These are phyloP conservation scores for Dallia pectoralis DNA, from an alignment of 2,797 vertebrate species.

Conservation along the genomic window DNA sequence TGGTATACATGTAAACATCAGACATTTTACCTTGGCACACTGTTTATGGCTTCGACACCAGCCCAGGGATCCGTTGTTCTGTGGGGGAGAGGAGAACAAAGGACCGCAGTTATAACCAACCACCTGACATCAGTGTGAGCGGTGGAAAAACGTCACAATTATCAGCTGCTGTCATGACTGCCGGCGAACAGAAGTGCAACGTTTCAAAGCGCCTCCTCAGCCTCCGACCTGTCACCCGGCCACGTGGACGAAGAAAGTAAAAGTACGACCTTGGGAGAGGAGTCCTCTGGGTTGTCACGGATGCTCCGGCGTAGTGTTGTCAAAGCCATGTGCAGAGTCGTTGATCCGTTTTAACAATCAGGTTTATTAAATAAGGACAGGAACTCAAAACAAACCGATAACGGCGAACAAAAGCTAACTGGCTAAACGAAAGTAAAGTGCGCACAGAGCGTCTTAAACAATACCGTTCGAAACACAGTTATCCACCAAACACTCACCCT, in stretches of 20 bases:
- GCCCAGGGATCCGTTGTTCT: slow-evolving; percentile 86
- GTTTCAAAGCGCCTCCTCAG: neutral
- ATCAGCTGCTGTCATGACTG: neutral
- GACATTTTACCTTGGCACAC: slow-evolving; percentile 84
- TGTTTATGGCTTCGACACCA: slow-evolving; percentile 90
- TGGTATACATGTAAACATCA: slow-evolving; percentile 37
- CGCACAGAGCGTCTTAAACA: too few relatives aligned
- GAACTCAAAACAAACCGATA: too few relatives aligned
- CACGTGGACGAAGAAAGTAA: neutral
- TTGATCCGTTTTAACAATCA: too few relatives aligned
- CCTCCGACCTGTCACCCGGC: neutral
- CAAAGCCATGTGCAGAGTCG: too few relatives aligned
- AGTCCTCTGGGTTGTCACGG: too few relatives aligned
- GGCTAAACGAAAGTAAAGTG: too few relatives aligned
- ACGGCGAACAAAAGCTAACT: too few relatives aligned
- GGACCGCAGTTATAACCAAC: neutral
- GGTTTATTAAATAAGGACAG: too few relatives aligned
- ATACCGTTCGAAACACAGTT: too few relatives aligned
- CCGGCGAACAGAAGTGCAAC: neutral
- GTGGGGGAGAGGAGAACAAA: slow-evolving; percentile 32
- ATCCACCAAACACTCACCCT: too few relatives aligned
- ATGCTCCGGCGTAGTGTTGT: too few relatives aligned
- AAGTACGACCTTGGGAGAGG: neutral
- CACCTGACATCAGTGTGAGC: neutral
- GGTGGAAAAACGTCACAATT: neutral